Evolutionary conservation across 2,113 vertebrate species (phyloP).

Genomic region (Paracanthobrama guichenoti): DNA sequence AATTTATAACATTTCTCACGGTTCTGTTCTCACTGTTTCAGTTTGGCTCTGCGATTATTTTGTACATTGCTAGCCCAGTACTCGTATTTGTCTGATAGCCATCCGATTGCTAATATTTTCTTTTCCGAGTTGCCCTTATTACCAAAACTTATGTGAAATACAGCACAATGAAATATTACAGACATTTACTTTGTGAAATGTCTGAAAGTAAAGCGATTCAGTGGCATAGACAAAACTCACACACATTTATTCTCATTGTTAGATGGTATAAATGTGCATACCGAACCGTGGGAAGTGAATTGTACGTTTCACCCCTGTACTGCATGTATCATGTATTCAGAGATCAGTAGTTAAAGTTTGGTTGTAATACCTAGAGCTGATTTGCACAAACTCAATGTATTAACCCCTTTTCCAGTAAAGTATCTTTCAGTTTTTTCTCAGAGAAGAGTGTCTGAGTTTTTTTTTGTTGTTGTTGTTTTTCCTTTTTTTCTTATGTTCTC

Average conservation of each 20-base stretch:
- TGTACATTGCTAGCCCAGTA: not conserved
- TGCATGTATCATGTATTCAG: not conserved
- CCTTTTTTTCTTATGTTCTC: slow-evolving; percentile 19
- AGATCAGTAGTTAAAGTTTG: not conserved
- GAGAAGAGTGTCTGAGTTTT: slow-evolving; percentile 15
- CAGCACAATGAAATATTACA: not conserved
- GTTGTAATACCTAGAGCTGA: not conserved
- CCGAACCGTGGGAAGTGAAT: not conserved
- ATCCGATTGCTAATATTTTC: not conserved
- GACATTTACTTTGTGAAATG: not conserved
- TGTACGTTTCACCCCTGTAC: not conserved
- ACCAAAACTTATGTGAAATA: not conserved
- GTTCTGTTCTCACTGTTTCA: not conserved
- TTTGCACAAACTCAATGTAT: not conserved
- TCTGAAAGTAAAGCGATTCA: not conserved
- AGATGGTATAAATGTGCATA: not conserved
- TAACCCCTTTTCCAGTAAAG: not conserved
- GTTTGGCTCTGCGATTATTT: not conserved
- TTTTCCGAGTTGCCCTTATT: not conserved
- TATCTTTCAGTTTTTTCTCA: not conserved
- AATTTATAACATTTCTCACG: not conserved
- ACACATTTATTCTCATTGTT: not conserved
- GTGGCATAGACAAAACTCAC: not conserved
- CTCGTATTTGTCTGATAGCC: not conserved
- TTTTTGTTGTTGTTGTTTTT: slow-evolving; percentile 25